phyloP scores from a whole-genome alignment of 2,113 vertebrate species.

The Phalacrocorax pelagicus region DNA sequence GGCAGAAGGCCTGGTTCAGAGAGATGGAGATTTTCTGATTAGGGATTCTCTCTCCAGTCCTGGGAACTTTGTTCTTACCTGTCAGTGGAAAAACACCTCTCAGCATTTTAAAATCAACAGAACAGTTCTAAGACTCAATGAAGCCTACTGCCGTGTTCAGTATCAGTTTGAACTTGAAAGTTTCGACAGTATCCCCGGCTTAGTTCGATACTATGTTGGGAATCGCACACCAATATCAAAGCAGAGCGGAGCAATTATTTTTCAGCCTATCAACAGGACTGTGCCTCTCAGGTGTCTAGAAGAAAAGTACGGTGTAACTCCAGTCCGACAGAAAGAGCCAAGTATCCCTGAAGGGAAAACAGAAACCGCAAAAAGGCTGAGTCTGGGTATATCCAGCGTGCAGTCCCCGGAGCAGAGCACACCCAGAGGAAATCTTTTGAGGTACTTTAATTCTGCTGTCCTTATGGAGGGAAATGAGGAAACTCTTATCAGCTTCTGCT shows the following conservation, averaged over 20 bases:
- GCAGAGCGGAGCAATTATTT: slow-evolving; percentile 93
- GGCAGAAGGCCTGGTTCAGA: slow-evolving; percentile 87
- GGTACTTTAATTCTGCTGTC: slow-evolving; percentile 69
- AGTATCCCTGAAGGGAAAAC: slow-evolving; percentile 67
- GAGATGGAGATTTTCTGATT: slow-evolving; percentile 96
- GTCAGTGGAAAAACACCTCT: slow-evolving; percentile 90
- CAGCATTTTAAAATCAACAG: slow-evolving; percentile 98
- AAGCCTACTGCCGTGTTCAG: slow-evolving; percentile 91
- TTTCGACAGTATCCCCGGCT: slow-evolving; percentile 90
- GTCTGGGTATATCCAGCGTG: slow-evolving; percentile 79
- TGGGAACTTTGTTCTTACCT: slow-evolving; percentile 94
- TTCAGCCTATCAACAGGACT: slow-evolving; percentile 91
- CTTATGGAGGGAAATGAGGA: background rate
- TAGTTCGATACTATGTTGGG: slow-evolving; percentile 93
- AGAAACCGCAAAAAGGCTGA: slow-evolving; percentile 82
- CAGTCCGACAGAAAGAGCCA: slow-evolving; percentile 35
- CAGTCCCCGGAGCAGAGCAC: slow-evolving; percentile 74
- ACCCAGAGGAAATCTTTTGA: slow-evolving; percentile 81
- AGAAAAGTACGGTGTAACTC: slow-evolving; percentile 83
- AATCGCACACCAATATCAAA: slow-evolving; percentile 90
- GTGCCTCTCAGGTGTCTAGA: slow-evolving; percentile 91
- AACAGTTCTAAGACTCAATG: slow-evolving; percentile 84
- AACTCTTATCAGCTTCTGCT: background rate
- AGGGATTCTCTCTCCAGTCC: slow-evolving; percentile 94
- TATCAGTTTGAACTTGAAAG: slow-evolving; percentile 91